A percentile compares a stretch with the other conserved stretches of the same genome.
phyloP scores from a whole-genome alignment of 1,140 invertebrate genomes.

The Mactra quadrangularis region DNA sequence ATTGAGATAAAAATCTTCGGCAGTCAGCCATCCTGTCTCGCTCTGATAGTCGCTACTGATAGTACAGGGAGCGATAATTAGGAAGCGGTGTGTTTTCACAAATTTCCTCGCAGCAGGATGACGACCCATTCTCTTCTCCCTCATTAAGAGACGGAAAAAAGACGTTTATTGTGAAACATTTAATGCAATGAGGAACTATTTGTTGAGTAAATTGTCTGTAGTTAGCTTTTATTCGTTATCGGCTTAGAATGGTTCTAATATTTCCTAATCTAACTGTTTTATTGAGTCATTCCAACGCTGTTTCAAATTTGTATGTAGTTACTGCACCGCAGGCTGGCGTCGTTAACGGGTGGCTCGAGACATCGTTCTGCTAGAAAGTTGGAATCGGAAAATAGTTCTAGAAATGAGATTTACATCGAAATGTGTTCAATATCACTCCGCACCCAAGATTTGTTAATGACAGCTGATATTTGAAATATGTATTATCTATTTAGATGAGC shows the following conservation, averaged over 20 bases:
- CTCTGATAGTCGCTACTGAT: slow-evolving; percentile 46
- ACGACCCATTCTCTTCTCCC: not conserved
- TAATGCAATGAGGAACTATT: slow-evolving; percentile 49
- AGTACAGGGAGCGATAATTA: slow-evolving; percentile 51
- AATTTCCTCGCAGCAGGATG: slow-evolving; percentile 58
- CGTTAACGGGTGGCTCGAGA: slow-evolving; percentile 27
- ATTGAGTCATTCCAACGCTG: slow-evolving; percentile 46
- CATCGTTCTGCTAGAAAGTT: slow-evolving; percentile 4
- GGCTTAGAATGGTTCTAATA: slow-evolving; percentile 23
- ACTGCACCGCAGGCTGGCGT: slow-evolving; percentile 51
- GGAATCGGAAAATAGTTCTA: not conserved
- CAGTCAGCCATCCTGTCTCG: slow-evolving; percentile 58
- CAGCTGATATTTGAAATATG: slow-evolving; percentile 55
- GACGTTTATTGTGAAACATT: slow-evolving; percentile 17
- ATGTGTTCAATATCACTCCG: slow-evolving; percentile 50
- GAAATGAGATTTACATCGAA: not conserved
- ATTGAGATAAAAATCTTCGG: slow-evolving; percentile 58
- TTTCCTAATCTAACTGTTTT: slow-evolving; percentile 47
- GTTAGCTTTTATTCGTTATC: slow-evolving; percentile 35
- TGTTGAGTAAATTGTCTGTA: slow-evolving; percentile 39
- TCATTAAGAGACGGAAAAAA: slow-evolving; percentile 29
- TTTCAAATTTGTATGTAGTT: slow-evolving; percentile 59
- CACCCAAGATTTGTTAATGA: slow-evolving; percentile 42
- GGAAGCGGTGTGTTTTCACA: slow-evolving; percentile 56
- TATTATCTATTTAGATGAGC: slow-evolving; percentile 55